Conservation (phyloP, 2,113 vertebrate genomes). For the Xiphophorus maculatus region DNA sequence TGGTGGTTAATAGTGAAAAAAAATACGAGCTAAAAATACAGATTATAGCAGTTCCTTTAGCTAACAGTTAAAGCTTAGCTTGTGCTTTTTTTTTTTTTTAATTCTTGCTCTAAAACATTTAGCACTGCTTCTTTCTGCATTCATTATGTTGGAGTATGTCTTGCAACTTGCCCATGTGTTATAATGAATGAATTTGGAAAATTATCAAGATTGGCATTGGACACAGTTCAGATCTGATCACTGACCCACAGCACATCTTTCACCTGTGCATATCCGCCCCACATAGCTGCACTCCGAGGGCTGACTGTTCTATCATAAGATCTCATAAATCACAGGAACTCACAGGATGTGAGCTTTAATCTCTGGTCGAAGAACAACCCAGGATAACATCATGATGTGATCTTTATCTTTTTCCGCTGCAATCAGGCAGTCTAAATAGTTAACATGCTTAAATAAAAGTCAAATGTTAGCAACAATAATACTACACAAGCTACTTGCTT, state of each 20-base stretch:
- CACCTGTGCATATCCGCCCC: not conserved
- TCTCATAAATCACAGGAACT: slow-evolving; percentile 9
- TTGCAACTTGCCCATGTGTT: slow-evolving; percentile 2
- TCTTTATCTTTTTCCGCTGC: not conserved
- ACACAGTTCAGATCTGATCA: slow-evolving; percentile 17
- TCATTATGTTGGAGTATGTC: slow-evolving; percentile 3
- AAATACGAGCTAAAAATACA: not conserved
- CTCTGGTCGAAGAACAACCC: slow-evolving; percentile 4
- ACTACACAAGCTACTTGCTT: too few relatives aligned
- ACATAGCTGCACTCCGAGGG: slow-evolving; percentile 17
- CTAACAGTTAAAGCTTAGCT: not conserved
- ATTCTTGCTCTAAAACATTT: slow-evolving; percentile 9
- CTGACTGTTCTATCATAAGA: slow-evolving; percentile 42
- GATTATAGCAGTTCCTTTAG: not conserved
- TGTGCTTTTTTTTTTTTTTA: not conserved
- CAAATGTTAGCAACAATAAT: not conserved
- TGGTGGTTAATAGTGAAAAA: too few relatives aligned
- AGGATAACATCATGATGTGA: not conserved
- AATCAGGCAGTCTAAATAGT: not conserved
- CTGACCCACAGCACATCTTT: not conserved
- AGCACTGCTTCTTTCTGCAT: not conserved
- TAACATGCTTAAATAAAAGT: not conserved
- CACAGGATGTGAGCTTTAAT: slow-evolving; percentile 30
- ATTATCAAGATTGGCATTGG: not conserved
- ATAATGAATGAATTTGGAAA: slow-evolving; percentile 13